phyloP scores from a whole-genome alignment of 2,797 vertebrate species.

The Falco concolor region DNA sequence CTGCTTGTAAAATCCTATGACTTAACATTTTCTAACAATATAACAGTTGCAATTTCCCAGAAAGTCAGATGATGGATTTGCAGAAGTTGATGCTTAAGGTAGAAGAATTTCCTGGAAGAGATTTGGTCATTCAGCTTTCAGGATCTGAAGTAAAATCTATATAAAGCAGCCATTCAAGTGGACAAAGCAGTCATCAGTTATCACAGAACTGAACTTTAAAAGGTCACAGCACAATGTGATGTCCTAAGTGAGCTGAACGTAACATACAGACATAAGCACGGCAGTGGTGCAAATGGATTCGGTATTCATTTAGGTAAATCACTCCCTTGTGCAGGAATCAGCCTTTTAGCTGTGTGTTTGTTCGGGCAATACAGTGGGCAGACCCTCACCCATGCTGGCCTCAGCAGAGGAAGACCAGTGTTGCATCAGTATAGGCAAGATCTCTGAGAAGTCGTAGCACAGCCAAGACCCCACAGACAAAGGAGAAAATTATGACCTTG shows the following conservation, averaged over 20 bases:
- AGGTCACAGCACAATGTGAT: neutral
- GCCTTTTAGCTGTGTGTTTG: neutral
- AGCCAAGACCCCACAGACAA: neutral
- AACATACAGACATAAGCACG: fast-evolving
- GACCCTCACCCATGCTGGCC: neutral
- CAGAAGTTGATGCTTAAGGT: neutral
- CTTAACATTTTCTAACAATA: neutral
- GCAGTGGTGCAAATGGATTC: fast-evolving
- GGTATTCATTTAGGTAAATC: neutral
- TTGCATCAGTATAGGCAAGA: fast-evolving
- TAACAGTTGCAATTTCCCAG: neutral
- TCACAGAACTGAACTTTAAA: neutral
- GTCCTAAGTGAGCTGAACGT: neutral
- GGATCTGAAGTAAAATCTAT: neutral
- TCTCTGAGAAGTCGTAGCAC: neutral
- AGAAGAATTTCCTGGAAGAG: neutral
- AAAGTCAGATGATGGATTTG: constrained; percentile 14
- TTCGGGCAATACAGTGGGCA: neutral
- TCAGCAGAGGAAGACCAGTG: neutral
- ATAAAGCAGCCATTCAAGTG: neutral
- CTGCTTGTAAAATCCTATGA: neutral
- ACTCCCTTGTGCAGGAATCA: neutral
- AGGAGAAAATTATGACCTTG: neutral
- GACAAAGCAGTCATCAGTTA: neutral
- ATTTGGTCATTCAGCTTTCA: neutral